Conservation (phyloP, 2,888 invertebrate genomes). For the Microchrysa polita region DNA sequence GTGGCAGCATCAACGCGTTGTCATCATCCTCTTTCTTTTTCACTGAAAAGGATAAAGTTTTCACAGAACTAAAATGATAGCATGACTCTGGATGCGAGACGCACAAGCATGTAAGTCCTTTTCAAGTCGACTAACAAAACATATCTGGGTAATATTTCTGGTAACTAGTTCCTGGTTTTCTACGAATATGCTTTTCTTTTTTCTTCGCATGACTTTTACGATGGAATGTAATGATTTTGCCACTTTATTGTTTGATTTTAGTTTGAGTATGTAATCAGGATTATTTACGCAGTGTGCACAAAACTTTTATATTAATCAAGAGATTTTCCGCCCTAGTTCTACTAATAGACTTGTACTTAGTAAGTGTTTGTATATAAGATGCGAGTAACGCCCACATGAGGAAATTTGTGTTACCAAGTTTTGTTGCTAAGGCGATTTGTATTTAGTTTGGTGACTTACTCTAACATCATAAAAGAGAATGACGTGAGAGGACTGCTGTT, state of each 20-base stretch:
- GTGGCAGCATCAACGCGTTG: not conserved
- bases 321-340: not conserved
- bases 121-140: not conserved
- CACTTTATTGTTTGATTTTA: slow-evolving; percentile 7
- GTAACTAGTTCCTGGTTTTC: slow-evolving; percentile 1
- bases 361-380: not conserved
- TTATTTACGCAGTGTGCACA: not conserved
- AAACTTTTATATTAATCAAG: not conserved
- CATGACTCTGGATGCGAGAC: not conserved
- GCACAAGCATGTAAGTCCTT: not conserved
- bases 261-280: not conserved
- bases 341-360: not conserved
- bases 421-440: too few species aligned
- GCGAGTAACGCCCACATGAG: too few species aligned
- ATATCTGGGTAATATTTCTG: not conserved
- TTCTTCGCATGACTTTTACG: not conserved
- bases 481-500: too few species aligned
- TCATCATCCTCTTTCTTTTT: too few species aligned
- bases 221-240: not conserved
- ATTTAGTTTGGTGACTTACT: too few species aligned
- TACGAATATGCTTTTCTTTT: too few species aligned
- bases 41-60: not conserved
- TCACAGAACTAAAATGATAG: not conserved
- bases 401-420: too few species aligned
- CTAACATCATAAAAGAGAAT: too few species aligned